phyloP scores from a whole-genome alignment of 2,888 invertebrate genomes.

The Sarcophaga carnaria region DNA sequence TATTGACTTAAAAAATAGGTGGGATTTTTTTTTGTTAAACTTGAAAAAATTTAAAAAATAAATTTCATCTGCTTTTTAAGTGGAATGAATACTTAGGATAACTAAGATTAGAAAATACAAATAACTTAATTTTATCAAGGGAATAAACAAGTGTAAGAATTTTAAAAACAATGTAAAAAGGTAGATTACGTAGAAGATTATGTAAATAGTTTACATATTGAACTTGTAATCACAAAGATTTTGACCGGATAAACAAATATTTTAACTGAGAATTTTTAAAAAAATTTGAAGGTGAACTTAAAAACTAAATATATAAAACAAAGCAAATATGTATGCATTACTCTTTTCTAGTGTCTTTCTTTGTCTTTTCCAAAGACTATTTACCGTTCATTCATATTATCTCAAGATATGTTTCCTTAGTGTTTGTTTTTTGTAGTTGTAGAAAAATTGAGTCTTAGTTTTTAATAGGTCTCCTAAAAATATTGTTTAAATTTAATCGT shows the following conservation, averaged over 20 bases:
- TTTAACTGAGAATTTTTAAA: not conserved
- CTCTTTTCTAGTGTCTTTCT: constrained; percentile 1
- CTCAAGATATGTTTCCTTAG: constrained; percentile 52
- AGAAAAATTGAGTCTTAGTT: constrained; percentile 49
- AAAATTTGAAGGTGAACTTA: too few relatives aligned
- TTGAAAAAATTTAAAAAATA: constrained; percentile 15
- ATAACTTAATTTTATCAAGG: constrained; percentile 1
- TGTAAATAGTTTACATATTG: not conserved
- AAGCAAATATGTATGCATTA: not conserved
- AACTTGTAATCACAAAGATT: not conserved
- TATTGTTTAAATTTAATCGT: constrained; percentile 74
- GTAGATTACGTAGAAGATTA: not conserved
- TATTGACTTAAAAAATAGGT: constrained; percentile 65
- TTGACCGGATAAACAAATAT: not conserved
- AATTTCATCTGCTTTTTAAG: constrained; percentile 16
- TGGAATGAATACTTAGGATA: constrained; percentile 46
- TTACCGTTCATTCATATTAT: constrained; percentile 19
- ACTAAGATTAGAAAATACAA: not conserved
- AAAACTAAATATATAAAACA: too few relatives aligned
- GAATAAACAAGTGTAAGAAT: not conserved
- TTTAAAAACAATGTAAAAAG: not conserved
- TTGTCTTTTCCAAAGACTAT: constrained; percentile 30
- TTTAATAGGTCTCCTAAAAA: not conserved
- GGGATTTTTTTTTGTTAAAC: constrained; percentile 56
- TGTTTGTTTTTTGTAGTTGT: constrained; percentile 18